Evolutionary conservation across 35 echinoderm and acorn worm species (phyloP).

Genomic region (Eucidaris tribuloides): DNA sequence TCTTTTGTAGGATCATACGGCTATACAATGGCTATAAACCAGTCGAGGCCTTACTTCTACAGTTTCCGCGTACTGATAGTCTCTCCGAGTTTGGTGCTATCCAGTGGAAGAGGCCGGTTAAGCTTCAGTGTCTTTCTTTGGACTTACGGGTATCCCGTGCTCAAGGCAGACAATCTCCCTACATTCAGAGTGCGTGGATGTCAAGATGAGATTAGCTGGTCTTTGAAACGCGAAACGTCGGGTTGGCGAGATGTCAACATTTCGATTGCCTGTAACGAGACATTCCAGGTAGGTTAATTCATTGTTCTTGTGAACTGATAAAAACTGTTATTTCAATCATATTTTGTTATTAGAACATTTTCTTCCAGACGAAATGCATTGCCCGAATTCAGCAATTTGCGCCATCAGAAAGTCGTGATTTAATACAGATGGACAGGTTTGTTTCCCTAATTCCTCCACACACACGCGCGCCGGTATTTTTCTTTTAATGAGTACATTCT

Average conservation of each 20-base stretch:
- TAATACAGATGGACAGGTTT: too few species aligned
- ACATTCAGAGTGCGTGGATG: background rate
- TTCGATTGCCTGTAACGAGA: background rate
- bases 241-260: conserved; percentile 1
- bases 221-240: background rate
- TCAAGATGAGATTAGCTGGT: conserved; percentile 18
- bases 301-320: too few species aligned
- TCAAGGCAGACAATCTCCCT: background rate
- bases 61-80: conserved; percentile 11
- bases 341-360: too few species aligned
- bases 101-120: conserved; percentile 4
- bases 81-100: conserved; percentile 22
- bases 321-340: too few species aligned
- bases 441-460: too few species aligned
- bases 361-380: too few species aligned
- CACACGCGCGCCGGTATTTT: too few species aligned
- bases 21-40: conserved; percentile 1
- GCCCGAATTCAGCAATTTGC: too few species aligned
- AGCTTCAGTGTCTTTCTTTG: conserved; percentile 19
- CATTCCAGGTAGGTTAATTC: conserved; percentile 15
- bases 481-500: too few species aligned
- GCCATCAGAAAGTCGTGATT: too few species aligned
- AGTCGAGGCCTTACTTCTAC: background rate
- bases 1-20: background rate
- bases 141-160: background rate